Base-by-base conservation (phyloP, 2,888 invertebrate species). In the Vandiemenella viatica region DNA sequence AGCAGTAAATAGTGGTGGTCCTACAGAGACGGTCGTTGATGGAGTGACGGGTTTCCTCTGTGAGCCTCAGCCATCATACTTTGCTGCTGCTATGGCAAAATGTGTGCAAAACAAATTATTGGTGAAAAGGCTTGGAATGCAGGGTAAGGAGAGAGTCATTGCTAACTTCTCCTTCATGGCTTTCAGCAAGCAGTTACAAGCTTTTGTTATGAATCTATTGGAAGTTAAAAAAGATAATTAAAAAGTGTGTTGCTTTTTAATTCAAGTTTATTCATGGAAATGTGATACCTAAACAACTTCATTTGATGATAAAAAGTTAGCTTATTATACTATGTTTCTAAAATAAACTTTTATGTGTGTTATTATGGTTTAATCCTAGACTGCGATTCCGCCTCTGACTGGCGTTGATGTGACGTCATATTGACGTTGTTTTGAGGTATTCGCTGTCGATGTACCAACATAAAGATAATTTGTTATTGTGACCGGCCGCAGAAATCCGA, bases 1-100 rank as follows among this genome's bases (percentile, higher is more conserved):
- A 56, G 98, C 98, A 0, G 83, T 89, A 0, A 86, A 90, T 60
- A 89, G 87, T 60, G 98, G 98, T 20, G 98, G 98, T 0, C 98
- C 98, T 0, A 79, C 79, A 1, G 98, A 99, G 67, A 95, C 98
- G 0, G 73, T 98, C 43, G 70, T 79, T 0, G 73, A 89, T 68
- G 78, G 77, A 45, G 73, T 77, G 1, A 91, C 89, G 0, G 92
- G 92, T 1, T 89, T 78, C 59, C 68, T 93, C 1, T 85, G 87
- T 58, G 77, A 83, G 42, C 72, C 83, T 1, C 73, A 67, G 13
- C 73, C 79, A 8, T 71, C 76, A 55, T 73, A 76, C 47, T 89
- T 96, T 72, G 82, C 89, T 0, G 70, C 73, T 32, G 83, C 83
- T 21, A 88, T 95, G 82, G 60, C 68, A 6, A 74, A 74, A 55